Conservation (phyloP, 2,113 vertebrate genomes). For the Eulacestoma nigropectus region DNA sequence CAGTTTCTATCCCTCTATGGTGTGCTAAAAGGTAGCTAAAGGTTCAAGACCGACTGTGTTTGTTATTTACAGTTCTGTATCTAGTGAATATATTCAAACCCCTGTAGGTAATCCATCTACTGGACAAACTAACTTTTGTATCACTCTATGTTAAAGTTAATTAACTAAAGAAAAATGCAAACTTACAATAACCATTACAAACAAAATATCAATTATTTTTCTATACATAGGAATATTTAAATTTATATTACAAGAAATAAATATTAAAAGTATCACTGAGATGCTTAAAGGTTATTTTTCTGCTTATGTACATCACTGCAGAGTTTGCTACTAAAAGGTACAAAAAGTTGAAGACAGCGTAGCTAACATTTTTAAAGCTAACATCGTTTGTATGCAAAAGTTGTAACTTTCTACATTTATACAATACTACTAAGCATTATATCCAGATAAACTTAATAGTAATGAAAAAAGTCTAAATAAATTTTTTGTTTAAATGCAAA, state of each 20-base stretch:
- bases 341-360: slow-evolving; percentile 37
- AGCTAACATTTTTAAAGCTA: slow-evolving; percentile 32
- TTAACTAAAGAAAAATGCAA: slow-evolving; percentile 1
- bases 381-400: neutral
- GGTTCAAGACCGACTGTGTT: neutral
- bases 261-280: slow-evolving; percentile 66
- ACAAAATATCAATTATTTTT: slow-evolving; percentile 33
- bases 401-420: slow-evolving; percentile 35
- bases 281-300: slow-evolving; percentile 40
- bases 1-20: neutral
- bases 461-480: slow-evolving; percentile 43
- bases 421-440: neutral
- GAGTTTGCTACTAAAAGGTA: slow-evolving; percentile 28
- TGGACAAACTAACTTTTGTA: slow-evolving; percentile 11
- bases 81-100: neutral
- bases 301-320: slow-evolving; percentile 65
- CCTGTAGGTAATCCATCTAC: slow-evolving; percentile 27
- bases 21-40: neutral
- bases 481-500: slow-evolving; percentile 6
- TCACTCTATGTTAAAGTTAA: neutral
- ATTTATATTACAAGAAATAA: slow-evolving; percentile 79
- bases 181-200: slow-evolving; percentile 54
- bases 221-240: slow-evolving; percentile 68
- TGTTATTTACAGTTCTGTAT: neutral
- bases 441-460: slow-evolving; percentile 5